Evolutionary conservation across 2,888 invertebrate species (phyloP).

Genomic region (Parnassius mnemosyne): DNA sequence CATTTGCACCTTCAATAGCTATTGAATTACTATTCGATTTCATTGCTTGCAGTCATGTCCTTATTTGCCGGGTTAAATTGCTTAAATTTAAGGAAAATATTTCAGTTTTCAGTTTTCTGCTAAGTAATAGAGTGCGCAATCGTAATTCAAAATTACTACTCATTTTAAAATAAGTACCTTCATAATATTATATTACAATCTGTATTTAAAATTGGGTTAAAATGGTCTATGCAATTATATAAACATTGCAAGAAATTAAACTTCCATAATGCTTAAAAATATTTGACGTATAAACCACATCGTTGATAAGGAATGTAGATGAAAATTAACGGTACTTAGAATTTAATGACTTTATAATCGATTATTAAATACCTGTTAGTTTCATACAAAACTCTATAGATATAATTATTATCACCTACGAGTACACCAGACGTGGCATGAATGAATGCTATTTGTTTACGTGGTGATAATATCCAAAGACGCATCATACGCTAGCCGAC

Average conservation of each 20-base stretch:
- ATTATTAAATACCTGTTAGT: background rate
- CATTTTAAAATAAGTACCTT: background rate
- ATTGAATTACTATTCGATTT: slow-evolving; percentile 48
- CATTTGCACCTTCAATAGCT: slow-evolving; percentile 62
- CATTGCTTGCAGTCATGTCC: slow-evolving; percentile 32
- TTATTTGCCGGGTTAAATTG: slow-evolving; percentile 28
- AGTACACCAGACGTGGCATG: slow-evolving; percentile 13
- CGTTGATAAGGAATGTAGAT: slow-evolving; percentile 2
- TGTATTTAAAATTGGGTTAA: background rate
- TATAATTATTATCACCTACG: slow-evolving; percentile 8
- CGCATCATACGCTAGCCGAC: slow-evolving; percentile 40
- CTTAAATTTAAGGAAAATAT: slow-evolving; percentile 12
- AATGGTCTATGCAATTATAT: slow-evolving; percentile 14
- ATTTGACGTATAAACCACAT: slow-evolving; percentile 10
- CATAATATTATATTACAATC: background rate
- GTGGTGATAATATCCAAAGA: slow-evolving; percentile 17
- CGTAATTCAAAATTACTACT: background rate
- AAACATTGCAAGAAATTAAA: background rate
- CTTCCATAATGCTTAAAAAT: slow-evolving; percentile 1
- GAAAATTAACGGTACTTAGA: background rate
- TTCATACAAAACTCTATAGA: background rate
- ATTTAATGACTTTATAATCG: slow-evolving; percentile 6
- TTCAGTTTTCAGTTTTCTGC: slow-evolving; percentile 9
- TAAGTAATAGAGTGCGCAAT: slow-evolving; percentile 1
- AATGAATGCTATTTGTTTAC: slow-evolving; percentile 27